These are phyloP conservation scores for Bucco capensis DNA, from an alignment of 2,113 vertebrate genomes.

Conservation along the genomic window DNA sequence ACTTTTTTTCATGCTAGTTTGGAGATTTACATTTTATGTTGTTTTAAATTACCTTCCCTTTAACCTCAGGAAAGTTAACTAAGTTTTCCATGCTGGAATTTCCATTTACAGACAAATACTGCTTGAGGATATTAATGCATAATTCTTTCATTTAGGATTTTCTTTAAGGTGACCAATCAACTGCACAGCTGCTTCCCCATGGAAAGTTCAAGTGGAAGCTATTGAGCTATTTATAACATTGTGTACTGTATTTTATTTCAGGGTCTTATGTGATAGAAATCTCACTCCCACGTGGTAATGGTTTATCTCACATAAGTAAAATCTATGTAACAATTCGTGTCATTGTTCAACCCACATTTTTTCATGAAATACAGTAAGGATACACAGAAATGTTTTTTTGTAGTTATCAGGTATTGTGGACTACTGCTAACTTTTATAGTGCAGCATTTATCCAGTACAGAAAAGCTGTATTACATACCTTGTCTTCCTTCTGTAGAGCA, in stretches of 20 bases:
- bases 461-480: not conserved
- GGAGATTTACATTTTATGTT: not conserved
- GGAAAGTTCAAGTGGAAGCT: constrained; percentile 24
- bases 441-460: not conserved
- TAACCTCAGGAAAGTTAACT: not conserved
- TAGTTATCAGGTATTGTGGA: not conserved
- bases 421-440: not conserved
- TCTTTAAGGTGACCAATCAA: constrained; percentile 15
- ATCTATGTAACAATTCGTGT: not conserved
- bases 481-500: not conserved
- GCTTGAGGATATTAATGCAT: constrained; percentile 12
- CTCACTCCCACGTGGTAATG: not conserved
- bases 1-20: not conserved
- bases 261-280: not conserved
- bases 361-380: not conserved
- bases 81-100: not conserved
- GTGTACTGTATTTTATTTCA: constrained; percentile 41
- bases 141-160: constrained; percentile 38
- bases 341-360: not conserved
- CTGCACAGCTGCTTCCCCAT: not conserved
- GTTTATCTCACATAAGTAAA: not conserved
- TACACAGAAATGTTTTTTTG: not conserved
- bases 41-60: constrained; percentile 6
- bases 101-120: constrained; percentile 21
- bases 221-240: not conserved